A percentile compares a stretch with the other conserved stretches of the same genome.
Evolutionary conservation across 1,140 invertebrate genomes (phyloP).

Genomic region (Neocloeon triangulifer): DNA sequence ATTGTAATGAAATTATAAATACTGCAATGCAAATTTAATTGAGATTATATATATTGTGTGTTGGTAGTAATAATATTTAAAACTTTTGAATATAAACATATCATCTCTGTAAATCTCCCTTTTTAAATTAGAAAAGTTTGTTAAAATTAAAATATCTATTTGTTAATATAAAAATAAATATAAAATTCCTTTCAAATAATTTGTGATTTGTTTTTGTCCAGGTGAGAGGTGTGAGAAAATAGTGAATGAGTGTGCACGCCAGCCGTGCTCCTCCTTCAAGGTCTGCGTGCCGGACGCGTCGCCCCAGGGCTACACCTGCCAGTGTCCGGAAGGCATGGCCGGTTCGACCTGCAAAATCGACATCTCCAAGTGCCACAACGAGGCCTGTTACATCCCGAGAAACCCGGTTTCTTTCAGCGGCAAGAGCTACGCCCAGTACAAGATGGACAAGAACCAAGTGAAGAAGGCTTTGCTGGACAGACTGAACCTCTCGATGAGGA

Average conservation of each 20-base stretch:
- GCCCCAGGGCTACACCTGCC: conserved; percentile 43
- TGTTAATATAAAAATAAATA: too few species aligned
- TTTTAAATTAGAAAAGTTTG: too few species aligned
- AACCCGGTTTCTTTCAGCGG: conserved; percentile 63
- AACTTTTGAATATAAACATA: too few species aligned
- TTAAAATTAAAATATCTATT: too few species aligned
- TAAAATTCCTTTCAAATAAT: too few species aligned
- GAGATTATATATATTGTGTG: too few species aligned
- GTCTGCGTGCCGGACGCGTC: conserved; percentile 53
- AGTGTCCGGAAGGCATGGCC: conserved; percentile 48
- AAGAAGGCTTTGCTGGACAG: conserved; percentile 51
- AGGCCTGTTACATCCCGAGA: conserved; percentile 35
- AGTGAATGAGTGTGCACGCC: conserved; percentile 51
- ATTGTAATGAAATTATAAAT: too few species aligned
- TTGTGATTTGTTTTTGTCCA: too few species aligned
- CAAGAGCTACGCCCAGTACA: conserved; percentile 63
- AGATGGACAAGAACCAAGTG: conserved; percentile 32
- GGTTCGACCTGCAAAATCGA: conserved; percentile 41
- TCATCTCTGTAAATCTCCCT: too few species aligned
- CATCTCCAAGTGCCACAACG: conserved; percentile 35
- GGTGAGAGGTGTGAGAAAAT: conserved; percentile 26
- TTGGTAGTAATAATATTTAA: too few species aligned
- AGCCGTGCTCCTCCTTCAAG: conserved; percentile 46
- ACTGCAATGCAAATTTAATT: too few species aligned
- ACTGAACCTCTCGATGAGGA: conserved; percentile 50